Evolutionary conservation across 2,113 vertebrate genomes (phyloP).

Genomic region (Microtus montanus): DNA sequence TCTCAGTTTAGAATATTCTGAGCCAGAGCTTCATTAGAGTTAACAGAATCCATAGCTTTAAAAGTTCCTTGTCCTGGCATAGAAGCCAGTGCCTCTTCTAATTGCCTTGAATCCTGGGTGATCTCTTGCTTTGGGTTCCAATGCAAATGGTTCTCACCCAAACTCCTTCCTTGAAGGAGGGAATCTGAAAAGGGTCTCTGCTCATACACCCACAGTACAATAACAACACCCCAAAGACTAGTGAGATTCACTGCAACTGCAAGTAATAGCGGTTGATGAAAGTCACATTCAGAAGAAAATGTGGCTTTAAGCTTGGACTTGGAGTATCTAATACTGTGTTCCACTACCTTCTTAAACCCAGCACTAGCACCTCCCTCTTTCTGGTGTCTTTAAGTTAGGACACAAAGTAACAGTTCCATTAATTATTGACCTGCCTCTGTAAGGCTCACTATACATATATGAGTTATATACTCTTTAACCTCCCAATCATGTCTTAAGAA

Average conservation of each 20-base stretch:
- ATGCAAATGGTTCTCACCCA: background rate
- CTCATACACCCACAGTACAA: background rate
- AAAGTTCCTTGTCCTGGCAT: background rate
- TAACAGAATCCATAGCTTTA: background rate
- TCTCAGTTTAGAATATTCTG: background rate
- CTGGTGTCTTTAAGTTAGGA: background rate
- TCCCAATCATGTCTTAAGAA: conserved; percentile 6
- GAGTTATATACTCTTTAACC: background rate
- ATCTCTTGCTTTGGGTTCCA: background rate
- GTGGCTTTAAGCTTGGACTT: background rate
- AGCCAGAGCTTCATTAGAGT: background rate
- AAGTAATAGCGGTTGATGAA: background rate
- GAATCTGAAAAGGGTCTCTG: background rate
- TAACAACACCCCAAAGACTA: background rate
- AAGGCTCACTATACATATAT: background rate
- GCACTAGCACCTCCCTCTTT: background rate
- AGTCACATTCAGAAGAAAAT: background rate
- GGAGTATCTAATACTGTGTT: background rate
- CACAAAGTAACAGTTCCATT: background rate
- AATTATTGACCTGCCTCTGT: background rate
- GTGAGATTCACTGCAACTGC: background rate
- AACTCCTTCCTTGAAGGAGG: background rate
- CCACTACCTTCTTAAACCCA: background rate
- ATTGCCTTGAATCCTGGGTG: background rate
- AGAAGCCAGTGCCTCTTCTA: background rate